Evolutionary conservation across 2,888 invertebrate species (phyloP).

Genomic region (Acrobasis repandana): DNA sequence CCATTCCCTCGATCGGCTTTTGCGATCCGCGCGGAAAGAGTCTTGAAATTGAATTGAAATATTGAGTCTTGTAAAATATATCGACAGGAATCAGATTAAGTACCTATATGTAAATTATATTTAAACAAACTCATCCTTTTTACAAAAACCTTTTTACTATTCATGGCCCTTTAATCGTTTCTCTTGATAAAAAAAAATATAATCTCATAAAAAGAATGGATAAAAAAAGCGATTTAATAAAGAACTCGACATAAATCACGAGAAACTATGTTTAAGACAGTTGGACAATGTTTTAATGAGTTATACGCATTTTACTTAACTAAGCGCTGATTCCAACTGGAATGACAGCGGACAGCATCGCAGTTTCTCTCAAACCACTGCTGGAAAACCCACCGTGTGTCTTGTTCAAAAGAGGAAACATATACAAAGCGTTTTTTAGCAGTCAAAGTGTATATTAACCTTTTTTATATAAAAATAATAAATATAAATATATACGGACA

Average conservation of each 20-base stretch:
- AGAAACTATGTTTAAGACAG: constrained; percentile 31
- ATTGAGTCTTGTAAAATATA: background rate
- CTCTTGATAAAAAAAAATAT: background rate
- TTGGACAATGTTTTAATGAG: constrained; percentile 35
- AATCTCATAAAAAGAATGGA: background rate
- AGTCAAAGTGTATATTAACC: no score
- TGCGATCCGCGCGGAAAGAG: no score
- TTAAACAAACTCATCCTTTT: background rate
- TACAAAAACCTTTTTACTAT: constrained; percentile 9
- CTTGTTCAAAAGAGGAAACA: no score
- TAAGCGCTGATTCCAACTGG: background rate
- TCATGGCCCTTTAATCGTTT: constrained; percentile 15
- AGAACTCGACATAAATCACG: constrained; percentile 32
- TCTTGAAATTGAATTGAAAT: no score
- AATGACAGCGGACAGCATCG: no score
- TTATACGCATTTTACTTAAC: constrained; percentile 29
- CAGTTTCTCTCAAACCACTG: no score
- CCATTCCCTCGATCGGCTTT: no score
- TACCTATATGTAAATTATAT: background rate
- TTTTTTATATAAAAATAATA: no score
- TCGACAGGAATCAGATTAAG: background rate
- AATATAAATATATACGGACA: no score
- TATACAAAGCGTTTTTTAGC: no score
- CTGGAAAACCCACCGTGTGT: no score
- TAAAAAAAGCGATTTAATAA: constrained; percentile 16